Base-by-base conservation (phyloP, 2,888 invertebrate species). In the Ethmia dodecea region DNA sequence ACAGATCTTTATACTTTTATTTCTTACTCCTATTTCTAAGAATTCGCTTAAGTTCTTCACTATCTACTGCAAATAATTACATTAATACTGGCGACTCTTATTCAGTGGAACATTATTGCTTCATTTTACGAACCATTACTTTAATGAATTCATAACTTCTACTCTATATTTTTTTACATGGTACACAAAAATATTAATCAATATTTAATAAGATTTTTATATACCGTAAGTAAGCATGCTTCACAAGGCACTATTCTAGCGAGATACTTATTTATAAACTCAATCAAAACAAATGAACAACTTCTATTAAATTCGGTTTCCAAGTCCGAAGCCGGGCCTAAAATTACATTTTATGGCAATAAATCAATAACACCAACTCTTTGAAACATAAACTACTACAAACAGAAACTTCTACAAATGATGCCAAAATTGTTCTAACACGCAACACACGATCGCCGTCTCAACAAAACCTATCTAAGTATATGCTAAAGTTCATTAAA, bases 191-290 rank as follows among this genome's bases (percentile, higher is more conserved):
- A 39, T 65, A 62, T 67, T 62, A 69, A 63, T 60, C 57, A 56
- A 58, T 63, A 60, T 65, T 63, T 63, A 63, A 56, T 66, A 64
- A 57, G 43, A 56, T 60, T 59, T 54, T 56, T 61, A 55, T 66
- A 67, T 64, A 72, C 59, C 64, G 60, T 78, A 83, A 83, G 84
- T 83, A 81, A 83, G 84, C 84, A 81, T 83, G 80, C 83, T 64
- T 83, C 75, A 73, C 79, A 86, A 86, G 84, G 84, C 84, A 86
- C 84, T 86, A 86, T 75, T 66, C 84, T 86, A 84, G 80, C 77
- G 76, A 83, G 76, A 79, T 73, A 51, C 34, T 43, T 52, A 68
- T 59, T 52, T 50, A 58, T 53, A 57, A 76, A 77, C 56, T 55
- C 56, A 80, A 72, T 52, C 42, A 46, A 61, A 66, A 65, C 49